Conservation (phyloP, 2,113 vertebrate genomes). For the Camelus bactrianus region DNA sequence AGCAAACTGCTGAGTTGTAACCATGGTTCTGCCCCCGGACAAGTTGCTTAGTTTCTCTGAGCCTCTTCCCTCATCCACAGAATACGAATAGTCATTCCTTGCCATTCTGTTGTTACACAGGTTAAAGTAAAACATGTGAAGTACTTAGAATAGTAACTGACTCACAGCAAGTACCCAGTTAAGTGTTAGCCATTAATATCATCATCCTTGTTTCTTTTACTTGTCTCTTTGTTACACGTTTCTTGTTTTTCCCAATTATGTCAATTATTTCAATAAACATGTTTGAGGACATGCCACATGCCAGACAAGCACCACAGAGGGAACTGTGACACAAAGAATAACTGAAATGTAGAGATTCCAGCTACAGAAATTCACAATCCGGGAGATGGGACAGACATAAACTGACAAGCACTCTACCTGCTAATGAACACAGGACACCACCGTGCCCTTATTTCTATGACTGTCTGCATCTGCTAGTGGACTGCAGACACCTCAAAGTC, state of each 20-base stretch:
- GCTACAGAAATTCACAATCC: neutral
- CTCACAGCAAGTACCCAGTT: neutral
- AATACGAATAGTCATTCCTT: neutral
- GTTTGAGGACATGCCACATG: neutral
- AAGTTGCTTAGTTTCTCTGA: neutral
- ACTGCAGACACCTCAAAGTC: neutral
- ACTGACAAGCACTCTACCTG: neutral
- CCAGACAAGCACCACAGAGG: neutral
- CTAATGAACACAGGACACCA: neutral
- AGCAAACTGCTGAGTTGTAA: neutral
- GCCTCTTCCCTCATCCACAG: neutral
- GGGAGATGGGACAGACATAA: neutral
- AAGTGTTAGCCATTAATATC: neutral
- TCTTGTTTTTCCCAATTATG: neutral
- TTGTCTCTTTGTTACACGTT: neutral
- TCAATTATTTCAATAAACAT: neutral
- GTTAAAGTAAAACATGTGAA: neutral
- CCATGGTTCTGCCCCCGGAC: neutral
- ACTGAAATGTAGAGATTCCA: neutral
- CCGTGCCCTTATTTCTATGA: neutral
- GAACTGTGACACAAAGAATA: constrained; percentile 6
- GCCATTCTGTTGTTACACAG: neutral
- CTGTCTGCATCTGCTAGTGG: neutral
- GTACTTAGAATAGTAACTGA: neutral
- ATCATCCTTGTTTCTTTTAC: neutral